phyloP scores from a whole-genome alignment of 2,888 invertebrate species.

The Hirtodrosophila cameraria region DNA sequence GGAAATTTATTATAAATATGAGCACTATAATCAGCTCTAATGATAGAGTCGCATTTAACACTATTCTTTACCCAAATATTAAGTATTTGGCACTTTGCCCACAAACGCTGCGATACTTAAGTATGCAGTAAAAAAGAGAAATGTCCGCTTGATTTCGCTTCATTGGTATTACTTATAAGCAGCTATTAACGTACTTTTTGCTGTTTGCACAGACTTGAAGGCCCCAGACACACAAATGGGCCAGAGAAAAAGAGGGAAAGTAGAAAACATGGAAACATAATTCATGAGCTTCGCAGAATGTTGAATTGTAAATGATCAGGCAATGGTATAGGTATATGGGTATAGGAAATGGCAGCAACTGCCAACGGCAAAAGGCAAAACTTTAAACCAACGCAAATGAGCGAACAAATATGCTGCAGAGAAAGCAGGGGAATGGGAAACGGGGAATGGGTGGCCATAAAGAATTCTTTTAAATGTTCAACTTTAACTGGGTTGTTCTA shows the following conservation, averaged over 20 bases:
- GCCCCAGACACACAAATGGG: conserved; percentile 21
- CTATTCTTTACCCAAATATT: neutral
- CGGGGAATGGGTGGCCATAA: conserved; percentile 27
- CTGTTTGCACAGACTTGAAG: conserved; percentile 26
- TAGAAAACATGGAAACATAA: conserved; percentile 68
- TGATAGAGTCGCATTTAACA: neutral
- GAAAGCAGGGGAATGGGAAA: neutral
- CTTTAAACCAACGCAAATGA: conserved; percentile 47
- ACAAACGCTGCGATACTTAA: neutral
- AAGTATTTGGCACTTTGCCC: conserved; percentile 22
- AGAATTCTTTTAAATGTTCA: conserved; percentile 23
- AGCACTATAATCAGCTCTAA: conserved; percentile 4
- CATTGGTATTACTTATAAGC: conserved; percentile 58
- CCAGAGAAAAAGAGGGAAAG: conserved; percentile 24
- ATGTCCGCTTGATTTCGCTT: conserved; percentile 36
- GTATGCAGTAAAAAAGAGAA: conserved; percentile 5
- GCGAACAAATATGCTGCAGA: conserved; percentile 15
- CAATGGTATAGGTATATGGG: too few relatives aligned
- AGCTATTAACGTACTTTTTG: conserved; percentile 68
- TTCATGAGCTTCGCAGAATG: conserved; percentile 66
- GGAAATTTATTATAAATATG: conserved; percentile 10
- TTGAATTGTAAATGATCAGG: conserved; percentile 75
- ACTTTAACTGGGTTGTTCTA: conserved; percentile 18
- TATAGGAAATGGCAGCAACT: neutral
- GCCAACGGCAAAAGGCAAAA: conserved; percentile 10